Conservation (phyloP, 2,113 vertebrate species). For the Microtus pennsylvanicus region DNA sequence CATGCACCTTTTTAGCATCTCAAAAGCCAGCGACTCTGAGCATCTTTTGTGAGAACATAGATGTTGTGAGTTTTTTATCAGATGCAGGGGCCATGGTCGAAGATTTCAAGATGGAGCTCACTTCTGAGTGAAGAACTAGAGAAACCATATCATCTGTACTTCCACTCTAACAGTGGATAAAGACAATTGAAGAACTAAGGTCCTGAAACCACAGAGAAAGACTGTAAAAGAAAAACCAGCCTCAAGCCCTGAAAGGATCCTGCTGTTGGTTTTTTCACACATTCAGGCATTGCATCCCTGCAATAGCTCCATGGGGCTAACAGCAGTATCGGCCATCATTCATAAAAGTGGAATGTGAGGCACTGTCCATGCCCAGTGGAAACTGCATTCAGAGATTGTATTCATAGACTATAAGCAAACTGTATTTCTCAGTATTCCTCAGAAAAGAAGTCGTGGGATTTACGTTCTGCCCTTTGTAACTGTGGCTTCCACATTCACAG, state of each 20-base stretch:
- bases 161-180: background rate
- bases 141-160: background rate
- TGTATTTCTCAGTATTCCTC: background rate
- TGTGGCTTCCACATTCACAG: no score
- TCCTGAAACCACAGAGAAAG: background rate
- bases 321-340: background rate
- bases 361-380: background rate
- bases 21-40: background rate
- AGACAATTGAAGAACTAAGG: background rate
- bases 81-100: background rate
- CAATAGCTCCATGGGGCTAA: background rate
- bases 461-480: background rate
- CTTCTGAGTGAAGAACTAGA: background rate
- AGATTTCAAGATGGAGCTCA: background rate
- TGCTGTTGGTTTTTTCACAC: background rate
- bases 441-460: background rate
- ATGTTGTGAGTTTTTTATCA: conserved; percentile 14
- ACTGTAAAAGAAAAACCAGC: background rate
- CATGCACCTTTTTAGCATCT: background rate
- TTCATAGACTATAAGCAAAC: background rate
- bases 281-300: background rate
- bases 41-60: conserved; percentile 34
- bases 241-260: background rate
- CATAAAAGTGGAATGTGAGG: background rate
- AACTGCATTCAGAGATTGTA: background rate